Base-by-base conservation (phyloP, 2,797 vertebrate species). In the Oryzias dopingdopingensis region DNA sequence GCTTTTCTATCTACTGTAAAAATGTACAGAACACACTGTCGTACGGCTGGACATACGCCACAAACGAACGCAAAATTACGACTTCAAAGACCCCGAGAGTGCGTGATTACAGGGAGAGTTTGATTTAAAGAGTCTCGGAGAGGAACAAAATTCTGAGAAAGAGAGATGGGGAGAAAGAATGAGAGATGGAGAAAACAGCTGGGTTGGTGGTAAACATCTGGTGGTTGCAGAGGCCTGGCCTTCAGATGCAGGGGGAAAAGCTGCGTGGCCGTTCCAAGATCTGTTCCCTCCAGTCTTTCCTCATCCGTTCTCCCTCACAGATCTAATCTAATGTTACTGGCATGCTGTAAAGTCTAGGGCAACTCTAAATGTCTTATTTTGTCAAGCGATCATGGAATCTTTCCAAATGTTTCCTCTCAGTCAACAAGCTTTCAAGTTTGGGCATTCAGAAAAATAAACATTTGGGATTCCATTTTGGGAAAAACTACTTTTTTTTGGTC, bases 161-260 rank as follows among this genome's bases (percentile, higher is more conserved):
- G 62, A 69, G 63, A 63, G 59, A 79, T 29, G 14, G 52, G 52
- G 55, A 69, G 54, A 72, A 63, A 64, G 69, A 68, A 42, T 49
- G 40, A 47, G 63, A 44, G 51, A 62, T 75, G 76, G 65, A 82
- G 81, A 76, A 68, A 90, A 77, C 84, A 91, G 84, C 77, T 84
- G 90, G 88, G 70, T 59, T 60, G 72, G 81, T 79, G 76, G 74
- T 82, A 74, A 86, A 88, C 86, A 89, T 90, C 86, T 89, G 85
- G 72, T 46, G 70, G 73, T 67, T 64, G 67, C 74, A 67, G 76
- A 77, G 70, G 67, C 61, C 72, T 82, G 79, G 70, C 63, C 65
- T 72, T 74, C 72, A 76, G 62, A 73, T 70, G 56, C 49, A 47
- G 54, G 64, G 79, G 80, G 68, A 75, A 77, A 63, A 76, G 58